These are phyloP conservation scores for Catocala nupta DNA, from an alignment of 2,888 invertebrate genomes.

Conservation along the genomic window DNA sequence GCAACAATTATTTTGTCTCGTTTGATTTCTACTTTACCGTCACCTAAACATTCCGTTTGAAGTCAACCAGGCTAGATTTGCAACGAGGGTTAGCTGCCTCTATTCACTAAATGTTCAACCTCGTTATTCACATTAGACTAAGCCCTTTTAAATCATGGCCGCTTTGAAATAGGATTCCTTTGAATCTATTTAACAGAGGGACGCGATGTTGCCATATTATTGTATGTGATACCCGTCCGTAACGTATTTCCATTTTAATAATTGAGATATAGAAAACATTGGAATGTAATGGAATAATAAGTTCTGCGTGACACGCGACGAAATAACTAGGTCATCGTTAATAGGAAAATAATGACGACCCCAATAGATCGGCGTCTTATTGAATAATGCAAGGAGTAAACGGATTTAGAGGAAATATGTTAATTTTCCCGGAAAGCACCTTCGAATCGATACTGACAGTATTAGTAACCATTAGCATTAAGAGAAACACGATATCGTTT, in stretches of 20 bases:
- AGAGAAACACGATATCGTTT: conserved; percentile 20
- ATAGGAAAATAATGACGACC: conserved; percentile 57
- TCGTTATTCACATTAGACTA: conserved; percentile 80
- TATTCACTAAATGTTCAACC: conserved; percentile 79
- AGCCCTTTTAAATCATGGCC: conserved; percentile 73
- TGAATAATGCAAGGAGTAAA: conserved; percentile 53
- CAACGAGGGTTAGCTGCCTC: conserved; percentile 72
- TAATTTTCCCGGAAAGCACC: conserved; percentile 66
- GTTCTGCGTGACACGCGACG: conserved; percentile 53
- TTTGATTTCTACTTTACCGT: conserved; percentile 58
- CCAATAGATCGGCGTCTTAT: conserved; percentile 42
- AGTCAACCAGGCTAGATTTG: conserved; percentile 66
- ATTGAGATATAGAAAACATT: conserved; percentile 19
- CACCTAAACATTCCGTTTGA: conserved; percentile 62
- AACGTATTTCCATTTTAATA: conserved; percentile 16
- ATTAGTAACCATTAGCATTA: neutral
- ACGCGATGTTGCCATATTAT: conserved; percentile 39
- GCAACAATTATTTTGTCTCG: conserved; percentile 56
- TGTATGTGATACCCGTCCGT: conserved; percentile 17
- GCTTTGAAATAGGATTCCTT: conserved; percentile 75
- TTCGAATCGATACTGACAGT: conserved; percentile 49
- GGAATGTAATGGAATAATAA: conserved; percentile 30
- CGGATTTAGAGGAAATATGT: conserved; percentile 51
- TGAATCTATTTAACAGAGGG: conserved; percentile 64
- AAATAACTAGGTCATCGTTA: conserved; percentile 57